A percentile compares a stretch with the other conserved stretches of the same genome.
Evolutionary conservation across 1,140 invertebrate genomes (phyloP).

Genomic region (Charaxes varanes): DNA sequence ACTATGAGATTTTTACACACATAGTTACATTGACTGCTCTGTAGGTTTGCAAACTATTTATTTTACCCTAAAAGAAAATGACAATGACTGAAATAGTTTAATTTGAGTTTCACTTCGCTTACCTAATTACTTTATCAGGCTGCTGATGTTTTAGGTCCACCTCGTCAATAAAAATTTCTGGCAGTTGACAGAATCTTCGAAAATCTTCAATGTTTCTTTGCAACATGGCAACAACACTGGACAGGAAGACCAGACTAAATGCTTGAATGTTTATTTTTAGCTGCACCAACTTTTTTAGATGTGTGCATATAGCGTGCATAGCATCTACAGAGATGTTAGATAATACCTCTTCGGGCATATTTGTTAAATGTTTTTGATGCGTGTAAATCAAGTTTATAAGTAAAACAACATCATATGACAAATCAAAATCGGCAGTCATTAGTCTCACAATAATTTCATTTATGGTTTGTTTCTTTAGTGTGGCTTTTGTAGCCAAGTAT

Average conservation of each 20-base stretch:
- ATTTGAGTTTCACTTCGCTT: conserved; percentile 20
- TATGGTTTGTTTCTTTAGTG: conserved; percentile 77
- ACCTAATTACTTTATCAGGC: conserved; percentile 72
- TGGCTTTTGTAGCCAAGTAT: conserved; percentile 79
- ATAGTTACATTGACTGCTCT: no score
- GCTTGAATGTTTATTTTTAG: conserved; percentile 68
- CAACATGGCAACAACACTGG: conserved; percentile 45
- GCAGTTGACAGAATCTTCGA: conserved; percentile 52
- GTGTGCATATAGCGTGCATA: conserved; percentile 69
- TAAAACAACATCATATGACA: conserved; percentile 75
- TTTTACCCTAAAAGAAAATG: no score
- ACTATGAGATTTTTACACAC: no score
- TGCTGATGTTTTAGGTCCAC: conserved; percentile 71
- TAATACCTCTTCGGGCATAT: conserved; percentile 72
- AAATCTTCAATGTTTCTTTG: conserved; percentile 55
- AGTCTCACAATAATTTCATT: conserved; percentile 78
- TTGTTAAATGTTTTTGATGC: conserved; percentile 71
- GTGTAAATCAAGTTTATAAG: conserved; percentile 78
- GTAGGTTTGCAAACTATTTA: no score
- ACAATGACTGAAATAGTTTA: not conserved
- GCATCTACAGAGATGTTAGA: conserved; percentile 62
- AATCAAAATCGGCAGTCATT: conserved; percentile 68
- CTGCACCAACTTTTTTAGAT: conserved; percentile 69
- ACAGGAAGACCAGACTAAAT: conserved; percentile 74
- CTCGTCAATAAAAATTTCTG: conserved; percentile 71